Conservation (phyloP, 2,888 invertebrate species). For the Meteorus cinctellus region DNA sequence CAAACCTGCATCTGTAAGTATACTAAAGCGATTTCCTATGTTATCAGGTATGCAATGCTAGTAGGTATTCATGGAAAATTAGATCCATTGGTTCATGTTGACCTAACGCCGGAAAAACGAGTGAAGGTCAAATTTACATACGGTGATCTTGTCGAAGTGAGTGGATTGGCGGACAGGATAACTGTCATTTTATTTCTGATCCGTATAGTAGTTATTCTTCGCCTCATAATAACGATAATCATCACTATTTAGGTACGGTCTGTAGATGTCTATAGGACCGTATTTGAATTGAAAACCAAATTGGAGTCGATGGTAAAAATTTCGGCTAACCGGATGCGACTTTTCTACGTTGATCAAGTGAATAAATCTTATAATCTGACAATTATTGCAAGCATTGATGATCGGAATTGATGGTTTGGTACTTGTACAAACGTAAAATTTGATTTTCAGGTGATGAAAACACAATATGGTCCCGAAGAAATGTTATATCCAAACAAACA, state of each 20-base stretch:
- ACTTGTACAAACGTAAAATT: conserved; percentile 33
- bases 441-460: conserved; percentile 72
- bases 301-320: conserved; percentile 88
- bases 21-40: conserved; percentile 9
- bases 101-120: conserved; percentile 88
- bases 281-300: conserved; percentile 86
- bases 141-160: conserved; percentile 82
- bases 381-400: conserved; percentile 57
- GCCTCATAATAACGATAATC: conserved; percentile 12
- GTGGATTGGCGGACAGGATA: conserved; percentile 34
- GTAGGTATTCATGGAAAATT: conserved; percentile 90
- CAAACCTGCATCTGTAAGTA: neutral
- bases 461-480: conserved; percentile 84
- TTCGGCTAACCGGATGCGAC: conserved; percentile 87
- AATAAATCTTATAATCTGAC: conserved; percentile 40
- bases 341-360: conserved; percentile 91
- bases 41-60: conserved; percentile 84
- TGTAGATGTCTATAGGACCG: conserved; percentile 78
- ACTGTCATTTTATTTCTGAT: conserved; percentile 9
- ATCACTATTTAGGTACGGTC: conserved; percentile 65
- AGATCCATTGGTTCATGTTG: conserved; percentile 91
- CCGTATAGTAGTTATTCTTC: neutral
- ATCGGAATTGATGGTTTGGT: conserved; percentile 49
- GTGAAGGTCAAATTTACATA: conserved; percentile 90
- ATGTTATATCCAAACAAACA: conserved; percentile 92